Base-by-base conservation (phyloP, 2,113 vertebrate genomes). In the Leptobrachium leishanense region DNA sequence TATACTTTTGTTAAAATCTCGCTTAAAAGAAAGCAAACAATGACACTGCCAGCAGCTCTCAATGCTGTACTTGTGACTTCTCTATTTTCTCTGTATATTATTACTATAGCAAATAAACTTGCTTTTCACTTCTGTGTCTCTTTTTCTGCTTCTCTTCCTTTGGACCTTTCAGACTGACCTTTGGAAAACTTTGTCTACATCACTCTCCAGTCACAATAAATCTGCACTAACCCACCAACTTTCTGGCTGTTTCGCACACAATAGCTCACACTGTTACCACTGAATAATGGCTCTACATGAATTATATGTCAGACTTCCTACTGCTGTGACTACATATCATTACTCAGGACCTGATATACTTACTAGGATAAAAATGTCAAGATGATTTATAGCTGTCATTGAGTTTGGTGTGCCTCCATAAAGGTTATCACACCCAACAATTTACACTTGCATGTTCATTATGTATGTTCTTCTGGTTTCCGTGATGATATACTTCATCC, bases 61-160 rank as follows among this genome's bases (percentile, higher is more conserved):
- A 84, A 54, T 89, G 92, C 93, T 94, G 92, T 92, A 89, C 89
- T 79, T 88, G 87, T 93, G 90, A 92, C 93, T 93, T 92, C 86
- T 91, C 85, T 91, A 87, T 91, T 87, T 88, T 79, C 88, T 94
- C 92, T 95, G 93, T 95, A 95, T 92, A 91, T 85, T 93, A 90
- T 90, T 92, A 89, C 88, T 92, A 79, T 68, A 94, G 93, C 92
- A 90, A 96, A 96, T 96, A 96, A 96, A 94, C 92, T 90, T 90
- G 91, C 88, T 95, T 93, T 92, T 90, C 93, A 93, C 91, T 88
- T 91, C 90, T 88, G 84, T 86, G 92, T 94, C 92, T 93, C 91
- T 92, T 87, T 59, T 87, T 88, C 91, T 74, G 72, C 65, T 74
- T 89, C 86, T 88, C 78, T 82, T 93, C 92, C 90, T 94, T 90